Evolutionary conservation across 2,888 invertebrate genomes (phyloP).

Genomic region (Parnassius apollo): DNA sequence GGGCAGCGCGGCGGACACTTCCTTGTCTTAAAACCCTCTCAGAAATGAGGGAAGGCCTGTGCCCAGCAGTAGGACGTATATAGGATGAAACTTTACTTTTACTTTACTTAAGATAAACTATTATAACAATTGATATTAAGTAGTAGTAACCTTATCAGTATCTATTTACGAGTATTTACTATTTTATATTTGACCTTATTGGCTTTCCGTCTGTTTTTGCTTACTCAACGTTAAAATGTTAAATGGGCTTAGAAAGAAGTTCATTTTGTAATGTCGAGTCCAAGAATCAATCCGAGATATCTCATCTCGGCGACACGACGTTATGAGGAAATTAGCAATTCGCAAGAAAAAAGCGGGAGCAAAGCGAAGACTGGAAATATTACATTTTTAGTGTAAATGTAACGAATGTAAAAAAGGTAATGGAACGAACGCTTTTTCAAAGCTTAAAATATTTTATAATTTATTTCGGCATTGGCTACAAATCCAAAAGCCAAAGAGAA

Average conservation of each 20-base stretch:
- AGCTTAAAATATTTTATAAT: no score
- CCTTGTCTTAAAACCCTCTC: no score
- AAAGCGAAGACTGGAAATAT: slow-evolving; percentile 2
- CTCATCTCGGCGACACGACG: slow-evolving; percentile 7
- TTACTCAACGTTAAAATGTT: slow-evolving; percentile 18
- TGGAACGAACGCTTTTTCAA: no score
- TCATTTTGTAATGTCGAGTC: slow-evolving; percentile 18
- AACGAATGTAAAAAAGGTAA: slow-evolving; percentile 6
- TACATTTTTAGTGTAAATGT: slow-evolving; percentile 10
- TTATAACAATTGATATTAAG: no score
- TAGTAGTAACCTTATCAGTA: no score
- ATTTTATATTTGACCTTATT: slow-evolving; percentile 14
- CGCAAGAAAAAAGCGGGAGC: not conserved
- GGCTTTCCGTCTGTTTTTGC: slow-evolving; percentile 9
- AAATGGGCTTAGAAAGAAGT: slow-evolving; percentile 22
- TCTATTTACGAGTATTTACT: not conserved
- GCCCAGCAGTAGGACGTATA: no score
- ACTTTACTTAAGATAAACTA: no score
- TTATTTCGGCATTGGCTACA: no score
- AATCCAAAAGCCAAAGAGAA: no score
- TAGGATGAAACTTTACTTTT: no score
- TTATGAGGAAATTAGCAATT: slow-evolving; percentile 13
- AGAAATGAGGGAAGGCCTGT: no score
- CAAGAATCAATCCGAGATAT: slow-evolving; percentile 17
- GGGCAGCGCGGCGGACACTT: no score